Conservation (phyloP, 2,888 invertebrate genomes). For the Resseliella maxima region DNA sequence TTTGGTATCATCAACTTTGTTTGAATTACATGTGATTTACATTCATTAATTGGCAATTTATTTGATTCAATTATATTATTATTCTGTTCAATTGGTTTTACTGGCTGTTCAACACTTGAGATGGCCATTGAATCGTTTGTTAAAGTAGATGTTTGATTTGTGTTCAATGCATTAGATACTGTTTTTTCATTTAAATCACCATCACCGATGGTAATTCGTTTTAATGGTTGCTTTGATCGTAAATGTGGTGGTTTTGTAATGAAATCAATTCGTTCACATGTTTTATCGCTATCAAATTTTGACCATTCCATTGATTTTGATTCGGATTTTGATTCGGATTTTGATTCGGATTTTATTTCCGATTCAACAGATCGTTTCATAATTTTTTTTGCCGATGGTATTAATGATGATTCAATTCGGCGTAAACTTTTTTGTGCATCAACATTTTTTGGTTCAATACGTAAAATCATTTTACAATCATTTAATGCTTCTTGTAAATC, state of each 20-base stretch:
- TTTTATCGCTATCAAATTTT: constrained; percentile 57
- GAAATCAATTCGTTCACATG: constrained; percentile 63
- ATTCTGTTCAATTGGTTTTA: too few species aligned
- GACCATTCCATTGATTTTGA: constrained; percentile 56
- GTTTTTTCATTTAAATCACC: not conserved
- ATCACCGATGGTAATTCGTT: not conserved
- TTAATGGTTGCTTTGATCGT: constrained; percentile 62
- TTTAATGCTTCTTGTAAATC: constrained; percentile 77
- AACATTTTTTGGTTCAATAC: constrained; percentile 82
- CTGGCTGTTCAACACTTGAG: too few species aligned
- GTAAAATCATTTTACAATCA: constrained; percentile 78
- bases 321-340: not conserved
- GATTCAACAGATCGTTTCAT: not conserved
- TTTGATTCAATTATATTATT: not conserved
- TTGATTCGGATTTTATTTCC: not conserved
- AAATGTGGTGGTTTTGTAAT: constrained; percentile 64
- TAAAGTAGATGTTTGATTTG: not conserved
- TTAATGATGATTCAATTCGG: not conserved
- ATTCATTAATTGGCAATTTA: not conserved
- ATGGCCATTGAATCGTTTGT: not conserved
- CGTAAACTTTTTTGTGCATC: not conserved
- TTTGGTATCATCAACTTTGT: constrained; percentile 61
- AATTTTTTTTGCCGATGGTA: not conserved
- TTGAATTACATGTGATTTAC: not conserved
- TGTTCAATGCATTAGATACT: not conserved